Evolutionary conservation across 2,888 invertebrate genomes (phyloP), one percentile per base, ranked within the genome.

Genomic region (Eulithis prunata): DNA sequence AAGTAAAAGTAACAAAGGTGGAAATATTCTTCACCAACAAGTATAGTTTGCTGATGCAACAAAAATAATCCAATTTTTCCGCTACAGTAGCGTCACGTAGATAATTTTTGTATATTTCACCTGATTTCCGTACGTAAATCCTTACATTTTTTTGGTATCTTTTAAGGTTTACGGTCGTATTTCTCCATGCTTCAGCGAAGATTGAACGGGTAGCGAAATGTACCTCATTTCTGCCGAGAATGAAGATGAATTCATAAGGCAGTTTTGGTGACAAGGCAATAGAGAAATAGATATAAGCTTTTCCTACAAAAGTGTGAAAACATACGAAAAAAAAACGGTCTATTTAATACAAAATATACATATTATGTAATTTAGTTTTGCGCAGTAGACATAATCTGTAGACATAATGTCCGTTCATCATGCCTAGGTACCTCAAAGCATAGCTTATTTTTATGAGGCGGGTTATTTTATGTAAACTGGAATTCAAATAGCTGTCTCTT

Each of bases 61-160:
- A 79, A 79, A 86, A 79, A 78, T 86, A 89, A 89, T 89, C 86
- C 85, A 89, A 47, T 87, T 87, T 85, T 89, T 90, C 87, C 86
- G 87, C 85, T 80, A 77, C 80, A 80, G 78, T 81, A 83, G 80
- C 78, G 80, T 85, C 89, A 89, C 87, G 88, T 88, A 77, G 81
- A 77, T 41, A 76, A 61, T 82, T 85, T 81, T 80, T 80, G 70
- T 78, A 80, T 83, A 82, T 82, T 84, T 84, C 81, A 86, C 86
- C 85, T 85, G 72, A 53, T 69, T 68, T 87, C 21, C 21, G 41
- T 75, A 58, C 66, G 82, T 85, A 84, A 83, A 85, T 85, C 83
- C 85, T 85, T 84, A 84, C 69, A 8, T 66, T 70, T 71, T 87
- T 88, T 76, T 62, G 62, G 78, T 81, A 84, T 83, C 80, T 85